Conservation (phyloP, 1,140 invertebrate species). For the Lepidurus packardi region DNA sequence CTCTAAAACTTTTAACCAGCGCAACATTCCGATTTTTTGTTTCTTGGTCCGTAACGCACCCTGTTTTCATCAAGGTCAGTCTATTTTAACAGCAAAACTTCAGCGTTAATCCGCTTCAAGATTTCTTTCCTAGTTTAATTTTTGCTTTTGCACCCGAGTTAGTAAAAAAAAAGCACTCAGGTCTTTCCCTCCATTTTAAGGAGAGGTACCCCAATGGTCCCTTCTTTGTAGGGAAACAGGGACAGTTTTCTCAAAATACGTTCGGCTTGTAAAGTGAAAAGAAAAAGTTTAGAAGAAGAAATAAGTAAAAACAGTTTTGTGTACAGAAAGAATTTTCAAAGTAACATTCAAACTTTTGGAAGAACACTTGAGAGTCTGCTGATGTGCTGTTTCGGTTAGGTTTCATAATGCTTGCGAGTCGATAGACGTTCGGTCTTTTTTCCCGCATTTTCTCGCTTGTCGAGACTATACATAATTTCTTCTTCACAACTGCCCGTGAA, state of each 20-base stretch:
- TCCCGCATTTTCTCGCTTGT: not conserved
- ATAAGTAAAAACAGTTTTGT: not conserved
- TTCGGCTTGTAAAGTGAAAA: not conserved
- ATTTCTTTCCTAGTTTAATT: not conserved
- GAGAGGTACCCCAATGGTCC: slow-evolving; percentile 12
- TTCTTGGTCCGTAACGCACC: not conserved
- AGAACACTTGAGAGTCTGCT: not conserved
- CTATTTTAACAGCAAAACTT: not conserved
- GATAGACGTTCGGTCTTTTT: not conserved
- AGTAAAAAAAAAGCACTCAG: slow-evolving; percentile 8
- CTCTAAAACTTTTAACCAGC: not conserved
- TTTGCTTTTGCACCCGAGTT: not conserved
- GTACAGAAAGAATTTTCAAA: not conserved
- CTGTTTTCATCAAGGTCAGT: not conserved
- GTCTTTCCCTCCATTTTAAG: slow-evolving; percentile 17
- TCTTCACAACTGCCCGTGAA: slow-evolving; percentile 11
- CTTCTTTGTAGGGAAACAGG: not conserved
- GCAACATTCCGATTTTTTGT: not conserved
- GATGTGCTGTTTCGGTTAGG: not conserved
- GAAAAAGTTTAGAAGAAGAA: not conserved
- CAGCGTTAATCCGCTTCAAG: not conserved
- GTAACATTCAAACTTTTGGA: not conserved
- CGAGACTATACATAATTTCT: not conserved
- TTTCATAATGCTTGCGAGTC: not conserved
- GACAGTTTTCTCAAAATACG: not conserved